Evolutionary conservation across 2,888 invertebrate species (phyloP).

Genomic region (Thysanoteuthis rhombus): DNA sequence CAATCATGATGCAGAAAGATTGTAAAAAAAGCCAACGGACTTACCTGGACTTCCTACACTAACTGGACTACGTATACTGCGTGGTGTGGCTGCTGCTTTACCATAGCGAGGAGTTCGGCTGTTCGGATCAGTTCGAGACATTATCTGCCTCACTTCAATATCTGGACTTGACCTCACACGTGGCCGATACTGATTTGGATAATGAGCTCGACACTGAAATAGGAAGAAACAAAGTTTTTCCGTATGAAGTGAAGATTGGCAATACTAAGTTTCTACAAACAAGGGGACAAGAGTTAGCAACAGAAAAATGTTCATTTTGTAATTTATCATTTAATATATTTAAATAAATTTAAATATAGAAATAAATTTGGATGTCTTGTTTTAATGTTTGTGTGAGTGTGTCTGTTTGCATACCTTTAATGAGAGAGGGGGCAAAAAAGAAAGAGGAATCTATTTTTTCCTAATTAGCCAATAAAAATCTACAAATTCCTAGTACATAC

Average conservation of each 20-base stretch:
- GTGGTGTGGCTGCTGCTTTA: conserved; percentile 37
- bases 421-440: no score
- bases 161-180: conserved; percentile 58
- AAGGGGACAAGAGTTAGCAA: background rate
- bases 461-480: no score
- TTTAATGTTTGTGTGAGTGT: no score
- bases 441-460: no score
- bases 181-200: conserved; percentile 62
- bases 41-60: conserved; percentile 53
- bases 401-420: no score
- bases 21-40: background rate
- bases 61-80: conserved; percentile 47
- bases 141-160: conserved; percentile 62
- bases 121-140: conserved; percentile 52
- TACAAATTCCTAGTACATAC: no score
- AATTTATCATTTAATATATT: no score
- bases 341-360: no score
- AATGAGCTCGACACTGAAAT: conserved; percentile 58
- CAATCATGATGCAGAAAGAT: background rate
- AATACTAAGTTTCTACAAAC: background rate
- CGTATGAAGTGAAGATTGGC: background rate
- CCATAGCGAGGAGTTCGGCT: conserved; percentile 41
- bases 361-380: no score
- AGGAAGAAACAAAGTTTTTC: background rate
- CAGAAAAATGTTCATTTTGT: no score